Evolutionary conservation across 2,113 vertebrate species (phyloP), one percentile per base, ranked within the genome.

Genomic region (Aphyosemion australe): DNA sequence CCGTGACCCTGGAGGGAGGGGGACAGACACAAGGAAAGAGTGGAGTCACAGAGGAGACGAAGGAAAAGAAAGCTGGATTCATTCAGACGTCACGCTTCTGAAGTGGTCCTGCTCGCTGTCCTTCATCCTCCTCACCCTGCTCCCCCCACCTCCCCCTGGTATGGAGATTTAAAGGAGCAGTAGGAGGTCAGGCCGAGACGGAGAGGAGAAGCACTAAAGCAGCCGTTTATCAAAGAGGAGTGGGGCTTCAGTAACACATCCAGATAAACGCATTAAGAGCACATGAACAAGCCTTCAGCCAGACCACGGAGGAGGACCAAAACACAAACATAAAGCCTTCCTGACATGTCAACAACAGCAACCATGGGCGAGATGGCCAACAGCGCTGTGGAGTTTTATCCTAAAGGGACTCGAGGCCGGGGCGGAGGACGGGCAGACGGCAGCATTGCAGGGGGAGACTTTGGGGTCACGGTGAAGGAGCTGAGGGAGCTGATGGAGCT

Each of bases 281-380:
- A 77, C 82, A 84, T 87, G 86, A 89, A 45, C 74, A 78, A 39
- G 69, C 66, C 51, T 42, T 52, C 75, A 81, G 37, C 72, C 51
- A 45, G 47, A 65, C 50, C 67, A 66, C 70, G 6, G 46, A 69
- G 57, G 60, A 65, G 76, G 69, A 65, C 79, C 66, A 84, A 82
- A 89, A 47, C 61, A 39, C 66, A 1, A 32, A 59, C 18, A 4
- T 19, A 58, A 16, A 20, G 59, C 61, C 58, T 63, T 18, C 41
- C 68, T 82, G 86, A 83, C 67, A 92, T 92, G 90, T 92, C 92
- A 58, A 91, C 89, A 31, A 92, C 88, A 49, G 90, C 83, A 70
- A 92, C 90, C 0, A 95, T 97, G 94, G 95, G 94, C 1, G 95
- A 97, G 80, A 93, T 96, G 91, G 95, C 93, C 32, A 97, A 96